These are phyloP conservation scores for Pantherophis alleghaniensis DNA, from an alignment of 2,797 vertebrate genomes.

Conservation along the genomic window DNA sequence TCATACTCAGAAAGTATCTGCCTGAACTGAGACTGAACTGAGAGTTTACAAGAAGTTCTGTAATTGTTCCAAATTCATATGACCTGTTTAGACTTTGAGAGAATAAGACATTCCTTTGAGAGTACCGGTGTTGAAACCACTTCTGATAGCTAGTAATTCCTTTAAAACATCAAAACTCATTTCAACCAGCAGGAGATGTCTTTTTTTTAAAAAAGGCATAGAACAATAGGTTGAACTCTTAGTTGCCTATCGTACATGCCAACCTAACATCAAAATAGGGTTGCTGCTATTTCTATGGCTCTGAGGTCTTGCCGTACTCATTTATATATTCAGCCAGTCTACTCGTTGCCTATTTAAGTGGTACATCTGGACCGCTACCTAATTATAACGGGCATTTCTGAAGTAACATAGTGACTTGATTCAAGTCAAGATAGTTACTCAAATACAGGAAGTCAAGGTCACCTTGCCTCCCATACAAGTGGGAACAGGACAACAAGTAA, in stretches of 20 bases:
- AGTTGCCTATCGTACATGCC: not conserved
- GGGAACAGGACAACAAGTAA: not conserved
- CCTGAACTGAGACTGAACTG: not conserved
- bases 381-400: not conserved
- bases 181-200: not conserved
- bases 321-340: not conserved
- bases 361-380: not conserved
- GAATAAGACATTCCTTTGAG: not conserved
- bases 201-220: not conserved
- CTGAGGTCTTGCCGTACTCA: not conserved
- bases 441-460: not conserved
- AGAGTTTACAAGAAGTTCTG: not conserved
- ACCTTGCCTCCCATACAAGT: not conserved
- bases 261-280: not conserved
- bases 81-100: not conserved
- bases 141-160: not conserved
- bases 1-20: not conserved
- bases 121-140: not conserved
- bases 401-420: not conserved
- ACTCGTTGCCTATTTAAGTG: not conserved
- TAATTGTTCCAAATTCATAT: not conserved
- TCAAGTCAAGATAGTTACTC: not conserved
- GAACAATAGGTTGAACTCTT: not conserved
- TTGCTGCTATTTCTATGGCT: not conserved
- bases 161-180: not conserved